These are phyloP conservation scores for Microcebus griseorufus DNA, from an alignment of 2,113 vertebrate genomes.

Conservation along the genomic window DNA sequence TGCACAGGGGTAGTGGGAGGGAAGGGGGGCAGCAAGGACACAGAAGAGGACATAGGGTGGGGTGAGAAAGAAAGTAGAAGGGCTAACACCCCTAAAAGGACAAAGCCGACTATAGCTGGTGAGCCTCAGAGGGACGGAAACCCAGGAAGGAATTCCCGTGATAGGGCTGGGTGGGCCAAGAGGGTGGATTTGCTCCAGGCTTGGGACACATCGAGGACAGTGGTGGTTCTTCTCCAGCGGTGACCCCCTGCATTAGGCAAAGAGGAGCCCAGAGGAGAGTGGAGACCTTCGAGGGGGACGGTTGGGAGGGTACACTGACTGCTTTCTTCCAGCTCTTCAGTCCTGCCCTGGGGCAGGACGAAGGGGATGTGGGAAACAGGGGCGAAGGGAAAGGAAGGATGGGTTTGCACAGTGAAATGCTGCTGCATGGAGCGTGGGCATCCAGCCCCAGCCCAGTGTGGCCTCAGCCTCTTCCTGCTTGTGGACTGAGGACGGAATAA, in stretches of 20 bases:
- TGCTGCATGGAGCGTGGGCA: constrained; percentile 72
- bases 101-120: constrained; percentile 16
- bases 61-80: constrained; percentile 42
- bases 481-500: background rate
- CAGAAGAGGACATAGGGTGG: constrained; percentile 56
- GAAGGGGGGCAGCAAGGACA: constrained; percentile 65
- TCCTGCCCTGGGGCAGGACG: constrained; percentile 77
- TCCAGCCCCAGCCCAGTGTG: constrained; percentile 66
- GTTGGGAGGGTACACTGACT: constrained; percentile 66
- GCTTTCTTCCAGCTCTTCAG: constrained; percentile 84
- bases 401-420: constrained; percentile 81
- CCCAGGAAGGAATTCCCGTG: constrained; percentile 59
- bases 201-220: constrained; percentile 70
- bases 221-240: constrained; percentile 82
- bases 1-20: constrained; percentile 28
- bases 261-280: constrained; percentile 79
- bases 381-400: constrained; percentile 74
- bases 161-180: constrained; percentile 59
- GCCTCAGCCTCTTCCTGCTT: background rate
- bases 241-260: constrained; percentile 77
- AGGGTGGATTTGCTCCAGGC: constrained; percentile 64
- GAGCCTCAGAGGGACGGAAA: constrained; percentile 62
- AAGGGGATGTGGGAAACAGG: constrained; percentile 47
- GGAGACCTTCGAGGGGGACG: constrained; percentile 71
- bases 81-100: constrained; percentile 38